Evolutionary conservation across 2,797 vertebrate genomes (phyloP).

Genomic region (Argyrosomus regius): DNA sequence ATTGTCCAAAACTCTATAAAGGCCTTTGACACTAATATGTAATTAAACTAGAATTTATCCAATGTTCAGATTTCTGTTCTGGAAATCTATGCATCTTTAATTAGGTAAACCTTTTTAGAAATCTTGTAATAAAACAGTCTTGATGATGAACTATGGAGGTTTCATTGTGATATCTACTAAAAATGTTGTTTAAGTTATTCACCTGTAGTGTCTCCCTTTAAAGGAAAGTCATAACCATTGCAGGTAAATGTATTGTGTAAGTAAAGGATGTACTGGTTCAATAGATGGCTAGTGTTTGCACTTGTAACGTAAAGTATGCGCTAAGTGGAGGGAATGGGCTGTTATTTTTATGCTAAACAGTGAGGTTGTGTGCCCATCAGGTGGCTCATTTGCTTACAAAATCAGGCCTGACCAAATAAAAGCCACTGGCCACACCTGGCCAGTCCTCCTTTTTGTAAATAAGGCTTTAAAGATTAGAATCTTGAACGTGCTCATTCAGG

Average conservation of each 20-base stretch:
- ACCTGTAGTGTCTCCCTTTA: background rate
- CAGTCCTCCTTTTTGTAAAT: constrained; percentile 7
- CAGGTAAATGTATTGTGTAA: background rate
- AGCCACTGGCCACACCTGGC: background rate
- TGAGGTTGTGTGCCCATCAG: background rate
- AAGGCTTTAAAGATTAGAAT: constrained; percentile 25
- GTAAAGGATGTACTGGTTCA: background rate
- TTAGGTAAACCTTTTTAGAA: no score
- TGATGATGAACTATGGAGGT: no score
- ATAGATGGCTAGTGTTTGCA: background rate
- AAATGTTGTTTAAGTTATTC: no score
- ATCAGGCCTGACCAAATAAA: constrained; percentile 15
- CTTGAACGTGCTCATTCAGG: constrained; percentile 29
- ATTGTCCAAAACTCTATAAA: no score
- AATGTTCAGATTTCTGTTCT: no score
- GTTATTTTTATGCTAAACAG: no score
- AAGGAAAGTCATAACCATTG: background rate
- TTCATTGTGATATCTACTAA: no score
- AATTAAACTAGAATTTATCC: no score
- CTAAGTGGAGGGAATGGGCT: background rate
- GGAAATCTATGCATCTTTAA: no score
- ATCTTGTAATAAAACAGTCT: no score
- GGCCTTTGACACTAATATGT: no score
- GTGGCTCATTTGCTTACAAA: constrained; percentile 13
- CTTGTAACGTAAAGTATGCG: background rate